These are phyloP conservation scores for Scaptomyza polygonia DNA, from an alignment of 2,888 invertebrate species.

Conservation along the genomic window DNA sequence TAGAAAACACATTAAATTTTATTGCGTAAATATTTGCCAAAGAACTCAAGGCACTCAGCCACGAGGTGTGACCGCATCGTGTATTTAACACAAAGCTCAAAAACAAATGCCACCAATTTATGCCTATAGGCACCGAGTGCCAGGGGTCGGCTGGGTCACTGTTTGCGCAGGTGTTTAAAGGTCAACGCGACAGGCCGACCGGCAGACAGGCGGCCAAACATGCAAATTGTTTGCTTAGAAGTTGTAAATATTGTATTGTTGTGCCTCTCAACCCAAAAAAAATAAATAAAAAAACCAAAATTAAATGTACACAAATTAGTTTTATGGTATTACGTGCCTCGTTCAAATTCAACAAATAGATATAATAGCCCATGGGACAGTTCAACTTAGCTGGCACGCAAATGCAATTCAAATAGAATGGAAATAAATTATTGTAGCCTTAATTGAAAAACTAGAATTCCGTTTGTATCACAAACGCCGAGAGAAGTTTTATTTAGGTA, in stretches of 20 bases:
- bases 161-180: slow-evolving; percentile 71
- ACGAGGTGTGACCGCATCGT: slow-evolving; percentile 71
- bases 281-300: slow-evolving; percentile 53
- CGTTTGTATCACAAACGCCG: not conserved
- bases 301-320: slow-evolving; percentile 78
- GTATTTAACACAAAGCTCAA: slow-evolving; percentile 75
- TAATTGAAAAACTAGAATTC: slow-evolving; percentile 43
- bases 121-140: slow-evolving; percentile 21
- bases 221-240: slow-evolving; percentile 76
- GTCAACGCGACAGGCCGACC: slow-evolving; percentile 38
- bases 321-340: slow-evolving; percentile 60
- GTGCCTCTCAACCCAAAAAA: slow-evolving; percentile 27
- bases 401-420: slow-evolving; percentile 7
- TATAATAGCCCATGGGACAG: slow-evolving; percentile 29
- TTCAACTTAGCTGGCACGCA: slow-evolving; percentile 25
- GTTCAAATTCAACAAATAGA: slow-evolving; percentile 29
- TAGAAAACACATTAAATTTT: slow-evolving; percentile 75
- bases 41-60: slow-evolving; percentile 34
- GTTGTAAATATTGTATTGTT: slow-evolving; percentile 77
- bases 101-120: slow-evolving; percentile 68
- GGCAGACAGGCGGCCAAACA: slow-evolving; percentile 39
- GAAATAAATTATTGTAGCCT: not conserved
- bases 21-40: slow-evolving; percentile 74
- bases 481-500: not conserved
- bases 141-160: slow-evolving; percentile 19